Evolutionary conservation across 2,797 vertebrate species (phyloP).

Genomic region (Urosaurus nigricauda): DNA sequence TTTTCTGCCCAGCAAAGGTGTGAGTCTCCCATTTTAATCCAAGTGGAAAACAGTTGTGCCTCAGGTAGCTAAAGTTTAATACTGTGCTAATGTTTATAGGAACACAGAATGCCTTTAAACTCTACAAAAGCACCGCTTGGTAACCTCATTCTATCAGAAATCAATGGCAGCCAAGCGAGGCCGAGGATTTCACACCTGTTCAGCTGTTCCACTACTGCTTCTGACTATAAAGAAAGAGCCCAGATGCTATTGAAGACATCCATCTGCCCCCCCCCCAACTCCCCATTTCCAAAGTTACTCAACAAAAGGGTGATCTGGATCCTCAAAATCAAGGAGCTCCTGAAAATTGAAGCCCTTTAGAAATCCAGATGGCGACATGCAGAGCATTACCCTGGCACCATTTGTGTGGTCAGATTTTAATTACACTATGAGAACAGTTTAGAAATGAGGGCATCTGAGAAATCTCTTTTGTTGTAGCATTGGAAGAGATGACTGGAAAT

Average conservation of each 20-base stretch:
- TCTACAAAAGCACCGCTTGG: constrained; percentile 24
- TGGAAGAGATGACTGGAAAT: neutral
- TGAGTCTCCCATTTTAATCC: neutral
- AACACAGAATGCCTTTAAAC: constrained; percentile 14
- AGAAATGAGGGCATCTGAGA: neutral
- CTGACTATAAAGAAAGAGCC: constrained; percentile 24
- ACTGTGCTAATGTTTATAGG: neutral
- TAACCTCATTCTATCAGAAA: constrained; percentile 20
- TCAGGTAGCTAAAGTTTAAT: constrained; percentile 9
- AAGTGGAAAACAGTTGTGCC: neutral
- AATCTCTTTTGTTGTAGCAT: neutral
- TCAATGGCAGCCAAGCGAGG: constrained; percentile 30
- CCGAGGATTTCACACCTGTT: constrained; percentile 13
- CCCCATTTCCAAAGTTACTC: neutral
- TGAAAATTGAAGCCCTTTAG: neutral
- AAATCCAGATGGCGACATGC: neutral
- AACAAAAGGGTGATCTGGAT: neutral
- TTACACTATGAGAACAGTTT: neutral
- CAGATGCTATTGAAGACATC: constrained; percentile 21
- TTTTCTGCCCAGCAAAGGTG: too few species aligned
- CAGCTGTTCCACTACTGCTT: constrained; percentile 21
- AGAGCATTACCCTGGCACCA: neutral
- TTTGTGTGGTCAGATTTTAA: neutral
- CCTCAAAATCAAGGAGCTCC: neutral
- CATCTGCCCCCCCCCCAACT: neutral